Base-by-base conservation (phyloP, 1,140 invertebrate species). In the Drosophila pallidifrons region DNA sequence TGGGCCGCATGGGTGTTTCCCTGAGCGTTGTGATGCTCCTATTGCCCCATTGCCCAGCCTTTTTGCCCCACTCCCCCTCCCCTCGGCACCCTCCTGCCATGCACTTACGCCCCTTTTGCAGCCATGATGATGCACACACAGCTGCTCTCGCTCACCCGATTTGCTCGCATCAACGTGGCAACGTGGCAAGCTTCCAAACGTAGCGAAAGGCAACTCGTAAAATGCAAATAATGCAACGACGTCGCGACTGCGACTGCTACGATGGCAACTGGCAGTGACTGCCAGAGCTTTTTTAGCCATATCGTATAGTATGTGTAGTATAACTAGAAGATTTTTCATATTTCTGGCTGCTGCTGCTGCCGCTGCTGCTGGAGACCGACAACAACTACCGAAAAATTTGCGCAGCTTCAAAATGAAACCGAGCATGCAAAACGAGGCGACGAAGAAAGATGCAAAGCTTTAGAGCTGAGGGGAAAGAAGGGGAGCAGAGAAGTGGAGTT, bases 171-270 rank as follows among this genome's bases (percentile, higher is more conserved):
- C 52, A 58, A 57, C 28, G 61, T 61, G 64, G 55, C 51, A 76
- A 61, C 76, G 76, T 88, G 82, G 79, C 82, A 86, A 74, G 67
- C 76, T 77, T 88, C 82, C 81, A 83, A 83, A 79, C 77, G 59
- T 69, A 73, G 28, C 76, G 77, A 79, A 75, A 78, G 73, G 85
- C 80, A 75, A 66, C 83, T 89, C 83, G 83, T 88, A 88, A 88
- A 87, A 88, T 88, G 83, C 83, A 88, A 88, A 88, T 88, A 89
- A 89, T 88, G 85, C 85, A 89, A 55, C 75, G 69, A 77, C 77
- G 77, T 66, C 51, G 74, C 77, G 83, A 73, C 79, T 77, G 61
- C 67, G 80, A 80, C 82, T 43, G 74, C 77, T 83, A 73, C 79
- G 80, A 65, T 70, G 80, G 83, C 82, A 87, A 87, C 83, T 88